A percentile compares a stretch with the other conserved stretches of the same genome.
Conservation (phyloP, 2,888 invertebrate species). For the Lampropteryx suffumata region DNA sequence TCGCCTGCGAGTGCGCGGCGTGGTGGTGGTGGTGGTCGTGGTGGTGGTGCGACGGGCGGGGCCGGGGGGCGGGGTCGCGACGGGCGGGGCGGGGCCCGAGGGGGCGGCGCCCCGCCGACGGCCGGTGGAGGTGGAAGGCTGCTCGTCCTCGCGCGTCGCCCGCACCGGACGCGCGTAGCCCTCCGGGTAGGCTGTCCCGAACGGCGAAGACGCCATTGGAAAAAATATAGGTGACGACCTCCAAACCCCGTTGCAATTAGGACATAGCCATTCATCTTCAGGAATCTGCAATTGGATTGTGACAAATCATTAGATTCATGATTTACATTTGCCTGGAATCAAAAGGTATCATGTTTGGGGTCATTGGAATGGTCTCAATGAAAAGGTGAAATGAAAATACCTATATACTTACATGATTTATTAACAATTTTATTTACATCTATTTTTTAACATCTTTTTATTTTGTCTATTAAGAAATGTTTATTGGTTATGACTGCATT, state of each 20-base stretch:
- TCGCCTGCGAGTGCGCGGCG: constrained; percentile 38
- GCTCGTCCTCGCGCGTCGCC: constrained; percentile 6
- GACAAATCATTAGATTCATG: no score
- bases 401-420: no score
- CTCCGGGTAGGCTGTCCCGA: not conserved
- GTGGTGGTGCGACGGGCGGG: constrained; percentile 4
- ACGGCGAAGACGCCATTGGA: not conserved
- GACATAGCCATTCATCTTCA: constrained; percentile 94
- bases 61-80: not conserved
- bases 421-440: no score
- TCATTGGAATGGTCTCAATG: no score
- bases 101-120: not conserved
- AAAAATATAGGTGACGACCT: constrained; percentile 9
- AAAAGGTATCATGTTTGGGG: no score
- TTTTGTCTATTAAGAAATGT: no score
- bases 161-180: constrained; percentile 36
- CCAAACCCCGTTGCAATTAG: constrained; percentile 78
- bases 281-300: constrained; percentile 80
- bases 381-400: no score
- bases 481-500: no score
- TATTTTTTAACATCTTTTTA: no score
- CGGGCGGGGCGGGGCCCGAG: not conserved
- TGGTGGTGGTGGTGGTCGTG: constrained; percentile 16
- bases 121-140: constrained; percentile 11
- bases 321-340: no score